Percentiles rank a stretch among this genome's conserved stretches.
These are phyloP conservation scores for Melanocharis versteri DNA, from an alignment of 2,113 vertebrate species.

Conservation along the genomic window DNA sequence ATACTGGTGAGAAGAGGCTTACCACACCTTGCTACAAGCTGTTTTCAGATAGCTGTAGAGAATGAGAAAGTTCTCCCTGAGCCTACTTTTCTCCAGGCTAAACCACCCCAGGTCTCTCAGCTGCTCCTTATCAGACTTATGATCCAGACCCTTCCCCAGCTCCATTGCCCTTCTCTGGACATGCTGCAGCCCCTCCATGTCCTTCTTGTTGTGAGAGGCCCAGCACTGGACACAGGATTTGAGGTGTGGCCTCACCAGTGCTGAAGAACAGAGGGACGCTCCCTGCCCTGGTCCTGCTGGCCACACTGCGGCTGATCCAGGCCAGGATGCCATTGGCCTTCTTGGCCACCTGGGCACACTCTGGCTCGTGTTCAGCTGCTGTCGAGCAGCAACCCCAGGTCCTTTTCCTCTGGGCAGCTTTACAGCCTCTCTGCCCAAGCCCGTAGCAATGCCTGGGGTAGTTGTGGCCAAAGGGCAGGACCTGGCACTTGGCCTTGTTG, in stretches of 20 bases:
- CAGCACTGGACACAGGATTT: not conserved
- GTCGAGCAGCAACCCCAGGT: rapidly evolving
- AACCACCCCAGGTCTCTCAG: not conserved
- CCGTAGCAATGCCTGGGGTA: not conserved
- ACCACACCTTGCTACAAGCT: not conserved
- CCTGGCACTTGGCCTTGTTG: not conserved
- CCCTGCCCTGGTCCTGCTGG: not conserved
- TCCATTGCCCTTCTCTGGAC: not conserved
- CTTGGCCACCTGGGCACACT: not conserved
- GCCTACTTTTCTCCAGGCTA: not conserved
- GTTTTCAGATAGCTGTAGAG: not conserved
- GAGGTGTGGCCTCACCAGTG: not conserved
- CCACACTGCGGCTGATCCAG: rapidly evolving
- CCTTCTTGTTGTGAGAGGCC: not conserved
- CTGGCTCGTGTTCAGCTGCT: not conserved
- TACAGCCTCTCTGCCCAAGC: not conserved
- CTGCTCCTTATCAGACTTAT: not conserved
- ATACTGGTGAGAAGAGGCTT: not conserved
- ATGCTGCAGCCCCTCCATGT: not conserved
- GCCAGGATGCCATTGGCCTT: not conserved
- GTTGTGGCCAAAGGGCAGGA: not conserved
- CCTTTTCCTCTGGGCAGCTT: not conserved
- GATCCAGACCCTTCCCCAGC: not conserved
- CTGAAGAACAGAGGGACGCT: rapidly evolving
- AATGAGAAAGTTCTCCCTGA: not conserved